Conservation (phyloP, 2,888 invertebrate species). For the Spilosoma lubricipeda region DNA sequence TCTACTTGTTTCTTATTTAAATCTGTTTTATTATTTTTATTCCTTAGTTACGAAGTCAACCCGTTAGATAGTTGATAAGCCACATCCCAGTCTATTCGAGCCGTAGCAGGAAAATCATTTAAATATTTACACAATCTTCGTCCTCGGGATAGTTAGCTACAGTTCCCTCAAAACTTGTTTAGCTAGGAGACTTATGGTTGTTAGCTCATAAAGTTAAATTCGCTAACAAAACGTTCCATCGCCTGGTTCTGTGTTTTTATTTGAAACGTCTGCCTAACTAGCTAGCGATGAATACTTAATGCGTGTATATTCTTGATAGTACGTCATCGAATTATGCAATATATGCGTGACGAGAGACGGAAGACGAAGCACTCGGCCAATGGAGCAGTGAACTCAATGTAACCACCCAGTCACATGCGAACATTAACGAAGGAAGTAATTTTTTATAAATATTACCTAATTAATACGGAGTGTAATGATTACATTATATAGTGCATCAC, state of each 20-base stretch:
- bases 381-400: slow-evolving; percentile 76
- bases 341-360: slow-evolving; percentile 79
- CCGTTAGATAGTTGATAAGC: slow-evolving; percentile 42
- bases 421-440: slow-evolving; percentile 51
- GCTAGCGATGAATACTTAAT: slow-evolving; percentile 54
- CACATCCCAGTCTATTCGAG: slow-evolving; percentile 52
- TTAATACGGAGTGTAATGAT: slow-evolving; percentile 30
- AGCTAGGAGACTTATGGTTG: slow-evolving; percentile 57
- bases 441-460: slow-evolving; percentile 45
- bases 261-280: slow-evolving; percentile 22
- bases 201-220: slow-evolving; percentile 37
- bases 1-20: slow-evolving; percentile 7
- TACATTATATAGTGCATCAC: slow-evolving; percentile 13
- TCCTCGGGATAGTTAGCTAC: slow-evolving; percentile 70
- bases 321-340: slow-evolving; percentile 67
- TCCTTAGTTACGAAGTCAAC: not conserved
- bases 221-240: slow-evolving; percentile 46
- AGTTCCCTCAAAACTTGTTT: slow-evolving; percentile 78
- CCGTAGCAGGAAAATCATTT: slow-evolving; percentile 73
- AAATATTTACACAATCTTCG: slow-evolving; percentile 79
- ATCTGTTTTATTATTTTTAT: slow-evolving; percentile 18
- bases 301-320: slow-evolving; percentile 47
- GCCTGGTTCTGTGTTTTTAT: slow-evolving; percentile 20
- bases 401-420: slow-evolving; percentile 63
- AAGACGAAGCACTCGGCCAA: slow-evolving; percentile 81